Evolutionary conservation across 2,888 invertebrate genomes (phyloP).

Genomic region (Myopa tessellatipennis): DNA sequence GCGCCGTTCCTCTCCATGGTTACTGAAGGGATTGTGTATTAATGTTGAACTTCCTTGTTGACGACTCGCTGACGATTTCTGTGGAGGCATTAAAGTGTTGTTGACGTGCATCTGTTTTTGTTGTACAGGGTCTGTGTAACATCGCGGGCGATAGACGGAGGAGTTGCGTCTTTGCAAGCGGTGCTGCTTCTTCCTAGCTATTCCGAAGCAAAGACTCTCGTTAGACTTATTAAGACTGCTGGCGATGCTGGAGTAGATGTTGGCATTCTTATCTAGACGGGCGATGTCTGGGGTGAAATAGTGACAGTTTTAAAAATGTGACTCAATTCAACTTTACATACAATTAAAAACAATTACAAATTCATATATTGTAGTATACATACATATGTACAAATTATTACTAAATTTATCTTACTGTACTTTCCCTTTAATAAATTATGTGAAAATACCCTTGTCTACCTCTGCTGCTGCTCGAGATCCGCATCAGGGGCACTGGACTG

Average conservation of each 20-base stretch:
- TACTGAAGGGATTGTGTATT: neutral
- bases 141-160: slow-evolving; percentile 52
- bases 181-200: slow-evolving; percentile 45
- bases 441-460: neutral
- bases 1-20: neutral
- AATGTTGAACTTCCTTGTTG: slow-evolving; percentile 3
- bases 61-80: neutral
- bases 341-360: no score
- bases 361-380: no score
- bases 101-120: slow-evolving; percentile 2
- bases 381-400: no score
- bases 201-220: slow-evolving; percentile 48
- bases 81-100: neutral
- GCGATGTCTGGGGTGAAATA: slow-evolving; percentile 40
- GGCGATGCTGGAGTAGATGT: slow-evolving; percentile 24
- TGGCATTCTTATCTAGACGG: slow-evolving; percentile 35
- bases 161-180: slow-evolving; percentile 52
- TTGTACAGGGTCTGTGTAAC: slow-evolving; percentile 55
- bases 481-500: slow-evolving; percentile 7
- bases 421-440: neutral
- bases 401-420: no score
- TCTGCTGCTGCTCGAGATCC: slow-evolving; percentile 13
- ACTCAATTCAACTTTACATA: neutral
- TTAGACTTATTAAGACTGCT: slow-evolving; percentile 44
- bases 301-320: neutral